A percentile compares a stretch with the other conserved stretches of the same genome.
These are phyloP conservation scores for Erpobdella octoculata DNA, from an alignment of 2,888 invertebrate genomes.

Conservation along the genomic window DNA sequence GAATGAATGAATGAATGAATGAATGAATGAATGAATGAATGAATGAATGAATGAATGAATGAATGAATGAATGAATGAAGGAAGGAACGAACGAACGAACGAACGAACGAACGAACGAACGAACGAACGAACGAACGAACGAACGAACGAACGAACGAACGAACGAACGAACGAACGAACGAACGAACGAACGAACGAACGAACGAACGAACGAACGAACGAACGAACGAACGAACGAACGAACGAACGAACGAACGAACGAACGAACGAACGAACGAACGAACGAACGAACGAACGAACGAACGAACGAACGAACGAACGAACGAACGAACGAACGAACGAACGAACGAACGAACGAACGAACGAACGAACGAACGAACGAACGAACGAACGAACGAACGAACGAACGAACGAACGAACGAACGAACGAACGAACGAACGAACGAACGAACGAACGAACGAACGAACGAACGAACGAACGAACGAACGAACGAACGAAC, in stretches of 20 bases:
- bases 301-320: not conserved
- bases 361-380: constrained; percentile 6
- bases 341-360: constrained; percentile 10
- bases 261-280: not conserved
- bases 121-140: constrained; percentile 17
- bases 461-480: not conserved
- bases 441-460: too few relatives aligned
- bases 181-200: not conserved
- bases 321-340: constrained; percentile 1
- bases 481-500: not conserved
- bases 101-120: constrained; percentile 17
- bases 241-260: not conserved
- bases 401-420: too few relatives aligned
- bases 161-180: constrained; percentile 13
- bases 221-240: constrained; percentile 9
- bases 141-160: not conserved
- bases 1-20: constrained; percentile 5
- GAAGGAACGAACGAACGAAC: constrained; percentile 14
- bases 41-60: constrained; percentile 16
- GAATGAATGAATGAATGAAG: constrained; percentile 17
- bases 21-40: constrained; percentile 15
- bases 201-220: constrained; percentile 14
- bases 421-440: too few relatives aligned
- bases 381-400: not conserved
- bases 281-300: not conserved